These are phyloP conservation scores for Tetrao urogallus DNA, from an alignment of 2,113 vertebrate genomes.

Conservation along the genomic window DNA sequence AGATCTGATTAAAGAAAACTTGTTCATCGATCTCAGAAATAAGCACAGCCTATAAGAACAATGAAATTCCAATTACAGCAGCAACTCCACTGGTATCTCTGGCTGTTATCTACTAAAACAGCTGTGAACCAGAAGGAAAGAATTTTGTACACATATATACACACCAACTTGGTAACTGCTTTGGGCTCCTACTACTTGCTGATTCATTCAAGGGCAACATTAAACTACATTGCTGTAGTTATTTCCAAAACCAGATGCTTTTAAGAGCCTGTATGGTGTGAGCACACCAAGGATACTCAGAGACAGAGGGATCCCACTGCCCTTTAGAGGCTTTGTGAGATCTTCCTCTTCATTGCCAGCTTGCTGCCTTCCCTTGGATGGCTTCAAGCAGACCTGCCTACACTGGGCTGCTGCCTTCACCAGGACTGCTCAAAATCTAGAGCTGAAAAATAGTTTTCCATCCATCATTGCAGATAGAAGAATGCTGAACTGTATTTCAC, in stretches of 20 bases:
- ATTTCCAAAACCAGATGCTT: constrained; percentile 45
- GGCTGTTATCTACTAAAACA: constrained; percentile 49
- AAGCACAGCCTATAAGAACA: constrained; percentile 58
- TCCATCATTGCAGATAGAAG: not conserved
- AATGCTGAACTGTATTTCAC: not conserved
- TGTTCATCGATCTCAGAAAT: constrained; percentile 59
- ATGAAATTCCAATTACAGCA: constrained; percentile 55
- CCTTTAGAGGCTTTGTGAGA: constrained; percentile 27
- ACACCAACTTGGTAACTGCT: constrained; percentile 7
- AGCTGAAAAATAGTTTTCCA: not conserved
- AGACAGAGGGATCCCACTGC: not conserved
- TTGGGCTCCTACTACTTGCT: constrained; percentile 23
- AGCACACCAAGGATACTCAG: not conserved
- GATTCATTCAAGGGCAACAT: constrained; percentile 22
- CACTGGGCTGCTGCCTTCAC: not conserved
- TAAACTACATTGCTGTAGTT: constrained; percentile 13
- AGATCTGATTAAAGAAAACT: constrained; percentile 29
- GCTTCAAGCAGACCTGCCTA: not conserved
- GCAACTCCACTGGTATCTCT: constrained; percentile 40
- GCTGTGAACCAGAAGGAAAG: constrained; percentile 48
- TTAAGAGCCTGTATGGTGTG: not conserved
- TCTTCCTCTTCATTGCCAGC: not conserved
- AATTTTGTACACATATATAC: not conserved
- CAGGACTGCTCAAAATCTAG: not conserved
- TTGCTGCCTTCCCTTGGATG: not conserved